Conservation (phyloP, 2,888 invertebrate genomes). For the Corbicula japonica region DNA sequence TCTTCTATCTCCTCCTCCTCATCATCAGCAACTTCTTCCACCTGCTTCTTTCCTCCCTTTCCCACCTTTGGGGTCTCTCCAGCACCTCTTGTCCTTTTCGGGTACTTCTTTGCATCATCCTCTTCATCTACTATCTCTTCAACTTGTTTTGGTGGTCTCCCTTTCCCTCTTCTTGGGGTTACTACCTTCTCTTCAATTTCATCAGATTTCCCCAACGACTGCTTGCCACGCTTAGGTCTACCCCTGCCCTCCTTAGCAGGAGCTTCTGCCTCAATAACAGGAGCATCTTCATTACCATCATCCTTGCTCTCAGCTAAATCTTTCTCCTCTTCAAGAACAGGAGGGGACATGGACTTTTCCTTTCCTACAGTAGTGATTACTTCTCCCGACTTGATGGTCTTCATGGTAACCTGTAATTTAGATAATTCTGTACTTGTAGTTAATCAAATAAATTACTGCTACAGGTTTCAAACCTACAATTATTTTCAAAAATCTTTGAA, state of each 20-base stretch:
- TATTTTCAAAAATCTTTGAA: too few species aligned
- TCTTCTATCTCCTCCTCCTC: slow-evolving; percentile 38
- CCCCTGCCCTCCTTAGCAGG: slow-evolving; percentile 28
- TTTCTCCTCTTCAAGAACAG: slow-evolving; percentile 61
- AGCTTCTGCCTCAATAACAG: slow-evolving; percentile 56
- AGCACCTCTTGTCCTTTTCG: slow-evolving; percentile 34
- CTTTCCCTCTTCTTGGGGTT: slow-evolving; percentile 63
- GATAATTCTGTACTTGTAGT: too few species aligned
- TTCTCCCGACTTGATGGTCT: slow-evolving; percentile 30
- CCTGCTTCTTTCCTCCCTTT: slow-evolving; percentile 12
- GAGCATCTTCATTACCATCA: slow-evolving; percentile 42
- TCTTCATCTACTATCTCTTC: slow-evolving; percentile 42
- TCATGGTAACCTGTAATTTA: too few species aligned
- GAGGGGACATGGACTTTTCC: slow-evolving; percentile 63
- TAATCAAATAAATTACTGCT: too few species aligned
- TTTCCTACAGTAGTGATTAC: slow-evolving; percentile 32
- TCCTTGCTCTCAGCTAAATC: slow-evolving; percentile 34
- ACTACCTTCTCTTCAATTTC: slow-evolving; percentile 48
- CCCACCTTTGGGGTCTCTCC: slow-evolving; percentile 8
- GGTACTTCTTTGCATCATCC: slow-evolving; percentile 37
- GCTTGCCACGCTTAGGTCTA: slow-evolving; percentile 35
- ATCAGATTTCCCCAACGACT: slow-evolving; percentile 38
- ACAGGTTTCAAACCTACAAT: too few species aligned
- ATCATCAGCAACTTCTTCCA: slow-evolving; percentile 31
- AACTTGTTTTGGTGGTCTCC: slow-evolving; percentile 45